These are phyloP conservation scores for Hippocampus comes DNA, from an alignment of 2,113 vertebrate species.

Conservation along the genomic window DNA sequence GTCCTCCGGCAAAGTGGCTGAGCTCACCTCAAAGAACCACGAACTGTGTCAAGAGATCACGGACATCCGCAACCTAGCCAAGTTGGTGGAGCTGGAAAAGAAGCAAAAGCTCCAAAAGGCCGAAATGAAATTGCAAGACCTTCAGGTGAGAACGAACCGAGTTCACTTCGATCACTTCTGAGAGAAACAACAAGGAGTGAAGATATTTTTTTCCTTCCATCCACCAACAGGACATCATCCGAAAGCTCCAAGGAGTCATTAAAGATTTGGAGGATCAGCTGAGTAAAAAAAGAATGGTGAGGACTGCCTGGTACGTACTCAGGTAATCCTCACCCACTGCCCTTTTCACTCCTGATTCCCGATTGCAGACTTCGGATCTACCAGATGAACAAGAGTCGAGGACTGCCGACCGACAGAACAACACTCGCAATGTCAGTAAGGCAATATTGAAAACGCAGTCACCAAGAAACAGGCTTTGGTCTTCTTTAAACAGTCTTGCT, in stretches of 20 bases:
- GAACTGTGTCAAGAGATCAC: conserved; percentile 91
- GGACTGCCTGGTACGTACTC: conserved; percentile 5
- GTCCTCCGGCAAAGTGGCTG: conserved; percentile 80
- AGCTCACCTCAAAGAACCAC: conserved; percentile 88
- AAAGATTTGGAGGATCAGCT: conserved; percentile 80
- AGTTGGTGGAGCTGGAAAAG: conserved; percentile 88
- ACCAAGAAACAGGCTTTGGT: background rate
- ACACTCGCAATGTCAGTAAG: background rate
- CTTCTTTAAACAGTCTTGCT: background rate
- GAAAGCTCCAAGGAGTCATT: conserved; percentile 81
- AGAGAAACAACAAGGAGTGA: background rate
- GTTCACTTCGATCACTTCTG: background rate
- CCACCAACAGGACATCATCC: conserved; percentile 82
- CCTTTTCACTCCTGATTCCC: background rate
- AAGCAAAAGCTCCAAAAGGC: conserved; percentile 85
- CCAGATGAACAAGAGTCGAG: background rate
- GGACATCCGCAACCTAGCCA: conserved; percentile 89
- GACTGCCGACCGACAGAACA: background rate
- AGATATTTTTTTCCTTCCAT: conserved; percentile 30
- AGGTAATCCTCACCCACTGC: no score
- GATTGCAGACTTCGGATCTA: background rate
- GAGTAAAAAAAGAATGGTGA: conserved; percentile 78
- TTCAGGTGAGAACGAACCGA: conserved; percentile 74
- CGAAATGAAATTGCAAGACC: conserved; percentile 85
- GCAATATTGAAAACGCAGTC: background rate